These are phyloP conservation scores for Typhlichthys subterraneus DNA, from an alignment of 2,797 vertebrate genomes.

Conservation along the genomic window DNA sequence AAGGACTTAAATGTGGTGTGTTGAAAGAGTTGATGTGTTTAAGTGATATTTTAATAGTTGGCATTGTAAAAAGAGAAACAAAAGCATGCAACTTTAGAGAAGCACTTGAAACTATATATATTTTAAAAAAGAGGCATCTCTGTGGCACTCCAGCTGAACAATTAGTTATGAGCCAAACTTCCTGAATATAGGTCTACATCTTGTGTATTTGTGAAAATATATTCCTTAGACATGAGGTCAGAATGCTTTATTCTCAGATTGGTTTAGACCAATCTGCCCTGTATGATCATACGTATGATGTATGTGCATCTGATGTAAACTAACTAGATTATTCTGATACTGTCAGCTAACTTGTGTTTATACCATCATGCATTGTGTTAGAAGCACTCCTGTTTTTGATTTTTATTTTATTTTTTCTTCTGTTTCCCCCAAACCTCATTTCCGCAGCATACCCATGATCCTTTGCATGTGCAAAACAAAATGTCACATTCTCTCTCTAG, in stretches of 20 bases:
- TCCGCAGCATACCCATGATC: slow-evolving; percentile 11
- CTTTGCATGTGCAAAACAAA: slow-evolving; percentile 9
- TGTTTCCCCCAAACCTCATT: background rate
- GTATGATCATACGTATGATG: slow-evolving; percentile 6
- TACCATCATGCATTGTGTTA: slow-evolving; percentile 17
- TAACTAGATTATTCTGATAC: slow-evolving; percentile 21
- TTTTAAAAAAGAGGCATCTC: background rate
- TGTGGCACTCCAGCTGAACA: slow-evolving; percentile 33
- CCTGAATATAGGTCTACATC: slow-evolving; percentile 25
- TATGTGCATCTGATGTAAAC: slow-evolving; percentile 54
- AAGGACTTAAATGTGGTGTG: slow-evolving; percentile 34
- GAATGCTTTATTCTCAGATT: slow-evolving; percentile 34
- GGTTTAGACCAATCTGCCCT: slow-evolving; percentile 19
- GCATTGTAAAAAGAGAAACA: slow-evolving; percentile 37
- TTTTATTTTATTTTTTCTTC: slow-evolving; percentile 18
- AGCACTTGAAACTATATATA: slow-evolving; percentile 32
- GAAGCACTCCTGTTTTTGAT: background rate
- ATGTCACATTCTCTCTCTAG: slow-evolving; percentile 3
- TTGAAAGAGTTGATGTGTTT: slow-evolving; percentile 23
- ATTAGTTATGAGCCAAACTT: slow-evolving; percentile 24
- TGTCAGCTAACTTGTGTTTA: slow-evolving; percentile 31
- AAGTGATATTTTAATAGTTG: slow-evolving; percentile 36
- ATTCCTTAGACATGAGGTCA: slow-evolving; percentile 19
- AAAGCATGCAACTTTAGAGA: slow-evolving; percentile 47
- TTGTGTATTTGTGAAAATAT: slow-evolving; percentile 26